Evolutionary conservation across 2,888 invertebrate genomes (phyloP).

Genomic region (Noctuana brunneofusca): DNA sequence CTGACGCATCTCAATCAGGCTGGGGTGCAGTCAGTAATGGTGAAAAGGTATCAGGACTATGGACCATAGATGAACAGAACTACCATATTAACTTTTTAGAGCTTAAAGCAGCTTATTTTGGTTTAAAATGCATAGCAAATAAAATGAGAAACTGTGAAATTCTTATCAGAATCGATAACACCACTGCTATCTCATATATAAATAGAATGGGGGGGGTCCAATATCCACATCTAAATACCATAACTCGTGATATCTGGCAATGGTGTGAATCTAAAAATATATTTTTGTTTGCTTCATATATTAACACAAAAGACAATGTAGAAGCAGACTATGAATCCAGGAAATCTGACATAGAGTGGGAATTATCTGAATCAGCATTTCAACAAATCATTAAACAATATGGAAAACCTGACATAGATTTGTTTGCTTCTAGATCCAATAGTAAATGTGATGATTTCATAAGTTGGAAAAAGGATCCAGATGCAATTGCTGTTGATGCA

Average conservation of each 20-base stretch:
- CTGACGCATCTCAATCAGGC: not conserved
- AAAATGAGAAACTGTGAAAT: not conserved
- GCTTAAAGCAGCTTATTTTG: not conserved
- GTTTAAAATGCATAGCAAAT: not conserved
- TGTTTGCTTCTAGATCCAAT: not conserved
- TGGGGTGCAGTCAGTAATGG: not conserved
- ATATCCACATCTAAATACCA: not conserved
- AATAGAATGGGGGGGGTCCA: not conserved
- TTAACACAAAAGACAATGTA: not conserved
- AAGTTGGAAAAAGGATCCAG: not conserved
- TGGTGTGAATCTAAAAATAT: not conserved
- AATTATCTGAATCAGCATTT: not conserved
- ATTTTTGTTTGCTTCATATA: not conserved
- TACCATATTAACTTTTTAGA: not conserved
- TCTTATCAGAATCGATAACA: not conserved
- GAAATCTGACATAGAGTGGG: not conserved
- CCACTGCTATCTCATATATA: constrained; percentile 1
- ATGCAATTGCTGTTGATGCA: not conserved
- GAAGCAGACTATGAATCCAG: not conserved
- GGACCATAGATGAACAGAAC: not conserved
- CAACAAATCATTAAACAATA: not conserved
- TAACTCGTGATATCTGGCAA: not conserved
- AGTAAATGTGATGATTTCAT: not conserved
- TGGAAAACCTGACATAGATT: constrained; percentile 1
- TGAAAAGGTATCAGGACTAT: not conserved